phyloP scores from a whole-genome alignment of 2,797 vertebrate species.

The Streptopelia turtur region DNA sequence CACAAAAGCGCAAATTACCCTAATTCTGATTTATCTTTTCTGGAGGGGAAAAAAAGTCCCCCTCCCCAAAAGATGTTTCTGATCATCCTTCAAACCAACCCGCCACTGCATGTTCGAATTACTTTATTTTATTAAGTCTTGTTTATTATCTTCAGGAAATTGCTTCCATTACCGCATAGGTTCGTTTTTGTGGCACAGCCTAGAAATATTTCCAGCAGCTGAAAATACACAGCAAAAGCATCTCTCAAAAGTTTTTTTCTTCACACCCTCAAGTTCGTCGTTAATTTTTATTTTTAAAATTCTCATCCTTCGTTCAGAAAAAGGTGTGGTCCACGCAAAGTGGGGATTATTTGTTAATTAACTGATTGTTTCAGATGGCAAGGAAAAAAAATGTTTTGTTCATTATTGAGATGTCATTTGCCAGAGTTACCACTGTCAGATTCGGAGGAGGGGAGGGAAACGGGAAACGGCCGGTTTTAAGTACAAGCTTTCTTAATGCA shows the following conservation, averaged over 20 bases:
- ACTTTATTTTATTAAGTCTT: neutral
- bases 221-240: neutral
- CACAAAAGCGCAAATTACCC: neutral
- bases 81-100: neutral
- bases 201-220: neutral
- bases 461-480: neutral
- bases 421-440: slow-evolving; percentile 19
- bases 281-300: neutral
- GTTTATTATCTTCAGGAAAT: slow-evolving; percentile 31
- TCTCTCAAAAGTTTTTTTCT: neutral
- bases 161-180: neutral
- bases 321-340: slow-evolving; percentile 11
- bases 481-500: neutral
- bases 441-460: neutral
- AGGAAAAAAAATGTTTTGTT: neutral
- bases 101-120: neutral
- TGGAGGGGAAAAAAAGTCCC: too few relatives aligned
- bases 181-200: neutral
- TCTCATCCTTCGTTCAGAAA: neutral
- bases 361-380: slow-evolving; percentile 17
- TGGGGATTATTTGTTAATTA: slow-evolving; percentile 53
- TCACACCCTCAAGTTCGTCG: neutral
- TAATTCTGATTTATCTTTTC: neutral
- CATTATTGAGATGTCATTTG: slow-evolving; percentile 61
- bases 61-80: neutral